These are phyloP conservation scores for Drosophila parabipectinata DNA, from an alignment of 1,140 invertebrate genomes.

Conservation along the genomic window DNA sequence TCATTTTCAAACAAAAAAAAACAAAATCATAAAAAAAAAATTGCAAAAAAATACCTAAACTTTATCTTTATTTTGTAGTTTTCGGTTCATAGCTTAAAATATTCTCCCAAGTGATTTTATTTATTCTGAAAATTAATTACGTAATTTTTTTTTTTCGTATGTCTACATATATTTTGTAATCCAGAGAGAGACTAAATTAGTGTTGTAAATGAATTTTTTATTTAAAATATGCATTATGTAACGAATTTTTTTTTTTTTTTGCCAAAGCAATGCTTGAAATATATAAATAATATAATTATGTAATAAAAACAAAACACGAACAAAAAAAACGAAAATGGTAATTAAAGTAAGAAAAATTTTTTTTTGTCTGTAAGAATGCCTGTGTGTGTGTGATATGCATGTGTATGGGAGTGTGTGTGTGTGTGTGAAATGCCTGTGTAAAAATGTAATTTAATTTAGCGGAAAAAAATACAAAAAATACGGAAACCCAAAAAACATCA, in stretches of 20 bases:
- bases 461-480: conserved; percentile 16
- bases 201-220: conserved; percentile 63
- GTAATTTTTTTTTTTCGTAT: conserved; percentile 29
- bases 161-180: conserved; percentile 29
- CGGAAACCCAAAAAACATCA: conserved; percentile 26
- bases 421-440: conserved; percentile 41
- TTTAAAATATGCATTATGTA: conserved; percentile 28
- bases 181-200: conserved; percentile 78
- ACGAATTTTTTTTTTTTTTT: conserved; percentile 16
- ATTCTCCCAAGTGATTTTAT: conserved; percentile 65
- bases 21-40: neutral
- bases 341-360: conserved; percentile 53
- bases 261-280: conserved; percentile 70
- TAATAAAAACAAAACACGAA: conserved; percentile 21
- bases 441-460: conserved; percentile 80
- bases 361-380: conserved; percentile 27
- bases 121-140: conserved; percentile 58
- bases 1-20: conserved; percentile 15
- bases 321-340: neutral
- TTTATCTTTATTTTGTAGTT: neutral
- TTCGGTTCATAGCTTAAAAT: conserved; percentile 65
- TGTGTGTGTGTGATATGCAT: conserved; percentile 8
- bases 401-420: conserved; percentile 9
- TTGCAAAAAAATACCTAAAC: neutral
- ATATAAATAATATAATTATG: conserved; percentile 52